Evolutionary conservation across 2,888 invertebrate genomes (phyloP).

Genomic region (Drosophila limbata): DNA sequence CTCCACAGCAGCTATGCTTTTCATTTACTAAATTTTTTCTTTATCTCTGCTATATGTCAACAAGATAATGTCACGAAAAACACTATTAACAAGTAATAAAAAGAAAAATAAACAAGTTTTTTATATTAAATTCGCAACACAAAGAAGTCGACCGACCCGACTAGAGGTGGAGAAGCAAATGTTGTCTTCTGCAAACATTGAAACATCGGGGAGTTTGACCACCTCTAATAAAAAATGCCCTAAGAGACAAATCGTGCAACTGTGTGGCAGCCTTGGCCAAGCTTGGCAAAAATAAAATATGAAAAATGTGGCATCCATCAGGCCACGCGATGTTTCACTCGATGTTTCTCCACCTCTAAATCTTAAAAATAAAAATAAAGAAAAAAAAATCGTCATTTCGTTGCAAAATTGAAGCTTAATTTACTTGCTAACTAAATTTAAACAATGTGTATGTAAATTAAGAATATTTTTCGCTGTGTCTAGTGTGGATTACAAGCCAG

Average conservation of each 20-base stretch:
- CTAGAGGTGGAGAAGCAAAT: too few relatives aligned
- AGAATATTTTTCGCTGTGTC: background rate
- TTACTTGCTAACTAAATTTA: constrained; percentile 1
- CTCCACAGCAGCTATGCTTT: background rate
- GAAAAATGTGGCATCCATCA: too few relatives aligned
- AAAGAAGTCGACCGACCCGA: too few relatives aligned
- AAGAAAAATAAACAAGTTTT: background rate
- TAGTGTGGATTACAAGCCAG: constrained; percentile 11
- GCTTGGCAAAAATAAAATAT: too few relatives aligned
- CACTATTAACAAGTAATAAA: background rate
- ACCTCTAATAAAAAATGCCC: too few relatives aligned
- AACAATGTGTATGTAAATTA: constrained; percentile 22
- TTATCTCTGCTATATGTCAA: background rate
- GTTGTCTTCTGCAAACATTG: too few relatives aligned
- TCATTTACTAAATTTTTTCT: background rate
- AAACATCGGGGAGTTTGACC: too few relatives aligned
- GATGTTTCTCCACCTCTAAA: too few relatives aligned
- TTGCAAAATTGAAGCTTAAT: constrained; percentile 22
- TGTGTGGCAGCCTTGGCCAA: too few relatives aligned
- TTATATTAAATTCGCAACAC: background rate
- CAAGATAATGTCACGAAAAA: background rate
- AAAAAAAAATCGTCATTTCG: constrained; percentile 32
- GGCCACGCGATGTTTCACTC: too few relatives aligned
- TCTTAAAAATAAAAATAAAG: constrained; percentile 29
- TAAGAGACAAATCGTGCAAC: too few relatives aligned